Evolutionary conservation across 2,888 invertebrate genomes (phyloP), one percentile per base, ranked within the genome.

Genomic region (Metallyticus violacea): DNA sequence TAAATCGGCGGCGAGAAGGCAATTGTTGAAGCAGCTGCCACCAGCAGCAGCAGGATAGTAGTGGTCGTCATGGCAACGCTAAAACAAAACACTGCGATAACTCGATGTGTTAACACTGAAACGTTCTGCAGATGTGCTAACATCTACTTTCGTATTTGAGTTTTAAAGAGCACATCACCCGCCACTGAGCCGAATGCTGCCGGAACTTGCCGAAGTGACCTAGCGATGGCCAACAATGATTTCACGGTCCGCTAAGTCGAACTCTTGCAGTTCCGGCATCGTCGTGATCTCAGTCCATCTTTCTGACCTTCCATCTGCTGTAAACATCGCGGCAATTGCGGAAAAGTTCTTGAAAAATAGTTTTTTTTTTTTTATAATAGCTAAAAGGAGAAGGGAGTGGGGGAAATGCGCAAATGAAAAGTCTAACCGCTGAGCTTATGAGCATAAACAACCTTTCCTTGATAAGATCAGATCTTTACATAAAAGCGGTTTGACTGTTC

Each of bases 31-130:
- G 85, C 85, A 81, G 91, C 94, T 94, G 86, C 93, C 91, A 88
- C 92, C 91, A 25, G 90, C 90, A 88, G 90, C 91, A 83, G 91
- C 90, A 79, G 90, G 90, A 77, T 90, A 92, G 87, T 92, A 90
- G 87, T 91, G 90, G 77, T 88, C 88, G 91, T 91, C 93, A 91
- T 93, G 76, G 77, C 27, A 79, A 27, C 22, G 22, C 7, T 22
- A 26, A 79, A 79, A 26, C 22, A 26, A 28, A 79, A 15, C 27
- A 26, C 27, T 26, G 5, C 25, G 5, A n/a, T n/a, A 9, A n/a
- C n/a, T 26, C 26, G 26, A 22, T 79, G 27, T 79, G 79, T 27
- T 28, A 27, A 22, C 79, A 79, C 79, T 26, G 6, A 26, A 27
- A 79, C 26, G 26, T 26, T 15, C 27, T 9, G 22, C 26, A 22